Percentiles rank a stretch among this genome's conserved stretches.
Evolutionary conservation across 2,113 vertebrate species (phyloP).

Genomic region (Lycaon pictus): DNA sequence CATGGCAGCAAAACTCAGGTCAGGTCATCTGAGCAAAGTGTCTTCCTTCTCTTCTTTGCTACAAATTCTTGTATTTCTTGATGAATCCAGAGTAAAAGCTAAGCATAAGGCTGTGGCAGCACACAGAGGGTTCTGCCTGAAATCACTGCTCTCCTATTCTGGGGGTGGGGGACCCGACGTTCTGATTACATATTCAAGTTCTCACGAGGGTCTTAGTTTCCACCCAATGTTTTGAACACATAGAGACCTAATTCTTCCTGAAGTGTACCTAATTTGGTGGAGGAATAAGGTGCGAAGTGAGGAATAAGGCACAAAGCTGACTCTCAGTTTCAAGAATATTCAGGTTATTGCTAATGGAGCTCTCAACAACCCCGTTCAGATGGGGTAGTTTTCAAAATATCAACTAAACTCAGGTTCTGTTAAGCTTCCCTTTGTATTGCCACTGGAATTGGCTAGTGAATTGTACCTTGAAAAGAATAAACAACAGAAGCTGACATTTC

Average conservation of each 20-base stretch:
- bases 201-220: conserved; percentile 44
- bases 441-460: conserved; percentile 41
- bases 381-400: background rate
- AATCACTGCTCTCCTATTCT: background rate
- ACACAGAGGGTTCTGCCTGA: background rate
- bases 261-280: background rate
- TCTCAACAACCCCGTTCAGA: background rate
- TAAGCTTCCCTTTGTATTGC: conserved; percentile 13
- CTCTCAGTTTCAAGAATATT: background rate
- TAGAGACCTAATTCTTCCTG: conserved; percentile 50
- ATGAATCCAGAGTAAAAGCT: conserved; percentile 7
- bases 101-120: background rate
- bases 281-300: background rate
- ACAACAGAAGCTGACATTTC: conserved; percentile 49
- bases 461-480: conserved; percentile 41
- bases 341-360: background rate
- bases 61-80: background rate
- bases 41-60: background rate
- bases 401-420: background rate
- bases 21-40: background rate
- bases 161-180: rapidly evolving
- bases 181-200: conserved; percentile 48
- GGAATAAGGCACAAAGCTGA: background rate
- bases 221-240: background rate
- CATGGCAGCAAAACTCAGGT: background rate